Conservation (phyloP, 2,888 invertebrate species). For the Cactoblastis cactorum region DNA sequence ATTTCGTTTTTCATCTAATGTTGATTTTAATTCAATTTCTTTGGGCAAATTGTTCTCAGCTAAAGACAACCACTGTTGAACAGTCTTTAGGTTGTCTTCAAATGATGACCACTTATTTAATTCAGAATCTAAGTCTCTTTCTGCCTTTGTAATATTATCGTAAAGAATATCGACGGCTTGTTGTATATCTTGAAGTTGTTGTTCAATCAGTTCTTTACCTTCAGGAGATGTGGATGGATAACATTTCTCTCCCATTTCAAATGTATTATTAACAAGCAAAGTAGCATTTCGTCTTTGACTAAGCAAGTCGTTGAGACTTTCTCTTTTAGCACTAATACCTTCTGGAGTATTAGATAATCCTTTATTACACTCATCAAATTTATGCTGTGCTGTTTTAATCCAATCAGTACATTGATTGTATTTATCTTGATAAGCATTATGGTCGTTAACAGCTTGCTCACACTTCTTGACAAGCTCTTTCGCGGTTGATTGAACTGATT, state of each 20-base stretch:
- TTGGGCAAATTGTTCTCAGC: constrained; percentile 87
- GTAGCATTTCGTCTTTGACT: constrained; percentile 87
- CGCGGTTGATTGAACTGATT: constrained; percentile 92
- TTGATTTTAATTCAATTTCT: constrained; percentile 90
- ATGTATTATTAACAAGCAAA: constrained; percentile 88
- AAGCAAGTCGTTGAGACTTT: constrained; percentile 85
- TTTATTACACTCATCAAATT: constrained; percentile 83
- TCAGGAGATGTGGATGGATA: constrained; percentile 92
- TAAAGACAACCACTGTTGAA: constrained; percentile 88
- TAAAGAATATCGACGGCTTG: constrained; percentile 89
- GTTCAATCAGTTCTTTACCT: constrained; percentile 90
- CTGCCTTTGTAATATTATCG: constrained; percentile 87
- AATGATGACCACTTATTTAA: constrained; percentile 93
- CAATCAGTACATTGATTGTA: constrained; percentile 91
- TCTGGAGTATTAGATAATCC: constrained; percentile 82
- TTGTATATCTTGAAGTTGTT: constrained; percentile 90
- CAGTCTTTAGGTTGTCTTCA: constrained; percentile 89
- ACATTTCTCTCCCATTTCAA: constrained; percentile 92
- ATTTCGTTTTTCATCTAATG: constrained; percentile 93
- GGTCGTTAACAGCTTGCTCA: constrained; percentile 91
- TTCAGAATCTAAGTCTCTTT: constrained; percentile 90
- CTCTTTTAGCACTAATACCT: constrained; percentile 84
- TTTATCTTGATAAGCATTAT: constrained; percentile 88
- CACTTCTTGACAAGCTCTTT: constrained; percentile 95
- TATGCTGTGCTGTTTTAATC: constrained; percentile 86